Evolutionary conservation across 1,140 invertebrate species (phyloP), one percentile per base, ranked within the genome.

Genomic region (Acromyrmex echinatior): DNA sequence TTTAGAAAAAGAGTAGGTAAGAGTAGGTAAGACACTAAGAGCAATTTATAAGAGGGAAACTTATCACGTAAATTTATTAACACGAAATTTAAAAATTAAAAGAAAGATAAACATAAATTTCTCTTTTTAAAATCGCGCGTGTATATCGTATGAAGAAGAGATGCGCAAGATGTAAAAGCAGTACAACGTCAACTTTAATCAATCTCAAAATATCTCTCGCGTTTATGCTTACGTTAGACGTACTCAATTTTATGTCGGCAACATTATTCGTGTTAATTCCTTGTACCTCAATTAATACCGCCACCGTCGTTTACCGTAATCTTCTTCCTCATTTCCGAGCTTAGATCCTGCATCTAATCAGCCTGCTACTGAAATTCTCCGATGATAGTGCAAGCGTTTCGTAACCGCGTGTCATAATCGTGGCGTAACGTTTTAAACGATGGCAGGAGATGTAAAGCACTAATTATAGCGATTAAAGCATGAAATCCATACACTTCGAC

Each of bases 261-360:
- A 76, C 14, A 45, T 74, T 80, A 66, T 88, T 82, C 53, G 49
- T 21, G 60, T 88, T 73, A 84, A 88, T 35, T 49, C 45, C 39
- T 77, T 65, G 70, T 49, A 66, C 70, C 77, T 86, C 76, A 86
- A 91, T 90, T 87, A 91, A 89, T 90, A 90, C 70, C 56, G 31
- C 62, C 49, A 35, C 49, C 35, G 25, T 63, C 65, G 31, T 70
- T 82, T 56, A 87, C 78, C 71, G 62, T 81, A 90, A 88, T 90
- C 62, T 87, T 90, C 81, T 86, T 84, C 84, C 76, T 86, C 70
- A 71, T 90, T 53, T 63, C 28, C 88, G 60, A 82, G 53, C 49
- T 87, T 76, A 63, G 58, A 49, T 77, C 77, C 39, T 88, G 63
- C 77, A 86, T 86, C 86, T 84, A 90, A 91, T 88, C 89, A 91